Evolutionary conservation across 2,797 vertebrate species (phyloP).

Genomic region (Streptopelia turtur): DNA sequence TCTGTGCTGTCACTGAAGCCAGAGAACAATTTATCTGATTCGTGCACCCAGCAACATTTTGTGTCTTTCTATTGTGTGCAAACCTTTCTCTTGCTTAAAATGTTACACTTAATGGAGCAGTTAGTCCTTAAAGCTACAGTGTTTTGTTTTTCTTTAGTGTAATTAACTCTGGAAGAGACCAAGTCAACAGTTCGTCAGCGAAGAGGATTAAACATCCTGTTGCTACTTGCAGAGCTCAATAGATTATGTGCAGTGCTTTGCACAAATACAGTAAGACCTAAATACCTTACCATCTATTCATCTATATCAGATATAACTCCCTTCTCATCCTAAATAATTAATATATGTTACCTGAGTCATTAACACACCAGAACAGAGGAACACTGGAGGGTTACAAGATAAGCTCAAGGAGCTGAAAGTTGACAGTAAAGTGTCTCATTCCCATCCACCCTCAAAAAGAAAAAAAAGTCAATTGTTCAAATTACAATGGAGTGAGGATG

Average conservation of each 20-base stretch:
- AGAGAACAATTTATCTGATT: conserved; percentile 37
- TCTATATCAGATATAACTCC: conserved; percentile 45
- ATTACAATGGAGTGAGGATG: not conserved
- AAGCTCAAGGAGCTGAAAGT: not conserved
- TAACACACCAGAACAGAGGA: not conserved
- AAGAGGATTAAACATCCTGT: conserved; percentile 42
- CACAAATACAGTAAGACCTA: conserved; percentile 32
- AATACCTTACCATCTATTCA: conserved; percentile 48
- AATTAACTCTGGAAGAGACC: conserved; percentile 8
- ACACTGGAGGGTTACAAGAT: not conserved
- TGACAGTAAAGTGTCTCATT: not conserved
- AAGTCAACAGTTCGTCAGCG: conserved; percentile 8
- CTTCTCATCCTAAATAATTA: conserved; percentile 10
- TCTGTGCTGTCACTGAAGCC: conserved; percentile 42
- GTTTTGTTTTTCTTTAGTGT: not conserved
- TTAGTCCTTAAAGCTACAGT: conserved; percentile 28
- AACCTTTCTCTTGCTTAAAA: conserved; percentile 27
- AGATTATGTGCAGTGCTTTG: conserved; percentile 30
- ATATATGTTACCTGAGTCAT: conserved; percentile 36
- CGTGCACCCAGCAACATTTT: not conserved
- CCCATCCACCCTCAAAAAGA: not conserved
- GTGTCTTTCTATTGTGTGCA: conserved; percentile 11
- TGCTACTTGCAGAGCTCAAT: conserved; percentile 19
- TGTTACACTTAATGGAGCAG: not conserved
- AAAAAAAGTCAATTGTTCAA: not conserved